Conservation (phyloP, 2,113 vertebrate genomes). For the Saccopteryx leptura region DNA sequence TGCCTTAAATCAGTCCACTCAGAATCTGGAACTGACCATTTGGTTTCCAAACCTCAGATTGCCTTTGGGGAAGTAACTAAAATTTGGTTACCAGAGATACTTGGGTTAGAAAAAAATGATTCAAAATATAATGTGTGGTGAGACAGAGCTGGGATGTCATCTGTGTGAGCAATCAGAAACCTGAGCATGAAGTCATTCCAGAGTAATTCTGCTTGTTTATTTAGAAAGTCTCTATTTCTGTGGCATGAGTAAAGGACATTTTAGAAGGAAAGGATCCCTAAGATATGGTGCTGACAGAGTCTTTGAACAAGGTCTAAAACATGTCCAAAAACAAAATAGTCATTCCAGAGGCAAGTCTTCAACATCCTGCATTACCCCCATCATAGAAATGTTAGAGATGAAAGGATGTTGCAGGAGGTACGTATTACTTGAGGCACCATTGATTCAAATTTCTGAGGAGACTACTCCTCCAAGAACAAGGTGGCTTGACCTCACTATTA, state of each 20-base stretch:
- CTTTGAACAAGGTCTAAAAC: neutral
- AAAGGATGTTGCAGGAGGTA: neutral
- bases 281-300: neutral
- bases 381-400: neutral
- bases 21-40: conserved; percentile 44
- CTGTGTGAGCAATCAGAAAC: conserved; percentile 73
- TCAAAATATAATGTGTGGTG: conserved; percentile 60
- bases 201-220: conserved; percentile 46
- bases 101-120: conserved; percentile 62
- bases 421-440: neutral
- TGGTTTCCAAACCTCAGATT: conserved; percentile 70
- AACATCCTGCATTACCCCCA: no score
- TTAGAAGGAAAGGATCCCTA: conserved; percentile 17
- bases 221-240: conserved; percentile 62
- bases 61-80: conserved; percentile 67
- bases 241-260: conserved; percentile 56
- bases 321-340: neutral
- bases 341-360: neutral
- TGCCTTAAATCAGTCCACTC: conserved; percentile 36
- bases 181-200: conserved; percentile 8
- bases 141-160: conserved; percentile 59
- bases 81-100: conserved; percentile 72
- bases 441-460: neutral
- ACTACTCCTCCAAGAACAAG: neutral
- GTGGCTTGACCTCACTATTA: neutral